Percentiles rank a stretch among this genome's conserved stretches.
These are phyloP conservation scores for Luscinia luscinia DNA, from an alignment of 2,797 vertebrate genomes.

Conservation along the genomic window DNA sequence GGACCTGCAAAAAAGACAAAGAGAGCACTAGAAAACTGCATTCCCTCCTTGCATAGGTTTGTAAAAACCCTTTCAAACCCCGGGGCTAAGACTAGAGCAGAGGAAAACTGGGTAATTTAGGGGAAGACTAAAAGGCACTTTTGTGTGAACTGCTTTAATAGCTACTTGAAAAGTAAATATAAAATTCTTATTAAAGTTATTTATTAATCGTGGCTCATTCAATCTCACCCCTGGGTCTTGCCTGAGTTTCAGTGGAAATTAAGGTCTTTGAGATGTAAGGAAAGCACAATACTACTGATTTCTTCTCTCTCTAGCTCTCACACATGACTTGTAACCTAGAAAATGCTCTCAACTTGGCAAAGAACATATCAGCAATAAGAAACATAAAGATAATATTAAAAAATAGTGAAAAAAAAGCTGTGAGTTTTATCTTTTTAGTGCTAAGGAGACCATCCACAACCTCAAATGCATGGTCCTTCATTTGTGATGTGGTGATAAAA, in stretches of 20 bases:
- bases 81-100: background rate
- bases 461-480: background rate
- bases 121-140: background rate
- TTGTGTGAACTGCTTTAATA: background rate
- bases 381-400: background rate
- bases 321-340: background rate
- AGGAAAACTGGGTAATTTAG: background rate
- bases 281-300: background rate
- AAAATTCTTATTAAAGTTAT: background rate
- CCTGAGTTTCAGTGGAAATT: background rate
- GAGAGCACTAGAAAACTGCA: background rate
- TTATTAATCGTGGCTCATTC: background rate
- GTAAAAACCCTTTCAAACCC: background rate
- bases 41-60: background rate
- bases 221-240: background rate
- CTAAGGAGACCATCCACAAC: background rate
- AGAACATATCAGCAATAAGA: background rate
- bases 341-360: background rate
- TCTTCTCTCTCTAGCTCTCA: background rate
- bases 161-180: background rate
- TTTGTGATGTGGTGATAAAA: background rate
- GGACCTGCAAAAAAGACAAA: background rate
- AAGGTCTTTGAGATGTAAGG: background rate
- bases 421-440: background rate
- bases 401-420: background rate